Evolutionary conservation across 2,888 invertebrate species (phyloP), one percentile per base, ranked within the genome.

Genomic region (Oscheius sp.): DNA sequence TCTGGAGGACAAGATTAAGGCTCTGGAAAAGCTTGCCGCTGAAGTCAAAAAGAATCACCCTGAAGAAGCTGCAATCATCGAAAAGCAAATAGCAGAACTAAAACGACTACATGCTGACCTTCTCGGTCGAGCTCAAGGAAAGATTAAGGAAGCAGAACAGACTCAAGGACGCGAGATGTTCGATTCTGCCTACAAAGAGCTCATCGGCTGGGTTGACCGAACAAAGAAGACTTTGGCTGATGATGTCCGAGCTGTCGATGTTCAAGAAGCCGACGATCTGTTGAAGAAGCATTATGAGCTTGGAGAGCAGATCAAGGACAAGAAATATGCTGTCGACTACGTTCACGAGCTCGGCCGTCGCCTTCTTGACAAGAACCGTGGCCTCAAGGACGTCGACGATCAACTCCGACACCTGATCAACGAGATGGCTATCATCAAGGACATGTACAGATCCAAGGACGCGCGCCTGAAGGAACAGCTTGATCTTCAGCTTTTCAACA

Each of bases 121-220:
- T 2, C 91, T 91, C 89, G 91, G 90, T 76, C 95, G 95, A 89
- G 96, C 96, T 0, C 92, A 93, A 10, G 94, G 95, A 85, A 91
- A 96, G 0, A 92, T 96, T 81, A 93, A 93, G 0, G 92, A 95
- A 62, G 92, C 99, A 48, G 96, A 96, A 90, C 95, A 95, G 88
- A 95, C 96, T 1, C 96, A 97, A 2, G 66, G 80, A 71, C 94
- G 95, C 89, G 96, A 97, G 90, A 94, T 96, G 88, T 96, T 96
- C 90, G 94, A 93, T 62, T 79, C 80, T 9, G 84, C 87, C 1
- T 77, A 80, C 4, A 57, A 65, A n/a, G 83, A 83, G 37, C 76
- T 84, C 78, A 74, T 74, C 51, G 73, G 71, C 32, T 84, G 84
- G 84, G 77, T 79, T 11, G 84, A 84, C 60, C 76, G 82, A 71